Evolutionary conservation across 1,140 invertebrate species (phyloP).

Genomic region (Meteorus sp.): DNA sequence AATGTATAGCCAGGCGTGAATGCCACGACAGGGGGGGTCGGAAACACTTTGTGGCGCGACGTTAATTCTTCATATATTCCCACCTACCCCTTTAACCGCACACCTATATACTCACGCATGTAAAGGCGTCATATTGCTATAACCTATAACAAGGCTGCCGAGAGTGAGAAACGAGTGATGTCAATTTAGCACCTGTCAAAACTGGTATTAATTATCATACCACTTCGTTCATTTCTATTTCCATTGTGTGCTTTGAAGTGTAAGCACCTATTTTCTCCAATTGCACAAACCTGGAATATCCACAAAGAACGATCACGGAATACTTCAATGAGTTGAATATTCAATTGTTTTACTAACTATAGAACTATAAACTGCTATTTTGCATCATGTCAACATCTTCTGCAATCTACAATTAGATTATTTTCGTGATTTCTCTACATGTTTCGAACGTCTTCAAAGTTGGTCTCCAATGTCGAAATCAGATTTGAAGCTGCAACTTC

Average conservation of each 20-base stretch:
- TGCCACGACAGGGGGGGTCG: conserved; percentile 2
- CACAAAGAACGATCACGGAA: too few species aligned
- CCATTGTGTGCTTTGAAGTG: not conserved
- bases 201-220: conserved; percentile 2
- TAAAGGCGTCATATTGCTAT: not conserved
- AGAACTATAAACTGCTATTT: too few species aligned
- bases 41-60: conserved; percentile 18
- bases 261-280: not conserved
- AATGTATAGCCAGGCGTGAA: conserved; percentile 9
- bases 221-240: not conserved
- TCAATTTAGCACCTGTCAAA: not conserved
- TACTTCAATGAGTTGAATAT: too few species aligned
- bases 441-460: too few species aligned
- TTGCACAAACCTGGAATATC: too few species aligned
- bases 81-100: not conserved
- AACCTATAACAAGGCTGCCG: too few species aligned
- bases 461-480: too few species aligned
- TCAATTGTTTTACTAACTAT: too few species aligned
- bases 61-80: conserved; percentile 17
- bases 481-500: too few species aligned
- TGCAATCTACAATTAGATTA: too few species aligned
- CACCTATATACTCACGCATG: not conserved
- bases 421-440: too few species aligned
- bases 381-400: too few species aligned
- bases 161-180: not conserved